Base-by-base conservation (phyloP, 2,888 invertebrate species). In the Dynastes grantii region DNA sequence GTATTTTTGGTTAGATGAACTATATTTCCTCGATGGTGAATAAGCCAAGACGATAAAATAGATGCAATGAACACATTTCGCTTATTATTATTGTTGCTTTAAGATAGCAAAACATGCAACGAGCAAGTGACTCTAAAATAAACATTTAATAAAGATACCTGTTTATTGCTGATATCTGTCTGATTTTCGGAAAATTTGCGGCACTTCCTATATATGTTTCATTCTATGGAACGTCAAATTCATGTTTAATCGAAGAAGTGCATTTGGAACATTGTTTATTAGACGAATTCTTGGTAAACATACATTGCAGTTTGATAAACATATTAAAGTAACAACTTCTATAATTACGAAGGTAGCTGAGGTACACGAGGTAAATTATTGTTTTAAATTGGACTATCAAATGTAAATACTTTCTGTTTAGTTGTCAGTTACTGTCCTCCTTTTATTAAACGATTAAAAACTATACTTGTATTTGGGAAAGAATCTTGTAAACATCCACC, bases 121-220 rank as follows among this genome's bases (percentile, higher is more conserved):
- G 68, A 9, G 49, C 51, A 51, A 8, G 51, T 5, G 22, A 29
- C 27, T 49, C n/a, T 45, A 75, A 75, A 45, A 61, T 27, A 61
- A 75, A 75, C 73, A 75, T 37, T 61, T 45, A 61, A 75, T 75
- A 75, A 75, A 75, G 73, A 75, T 63, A 61, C 29, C 27, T 75
- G 45, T 75, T 75, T 75, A 75, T 75, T 45, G 45, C 45, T 61
- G 55, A 75, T 61, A 63, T 40, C 73, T 75, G 73, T 75, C 61
- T 0, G 45, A 13, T 75, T 63, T 75, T 45, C 13, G 27, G 51
- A 68, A 68, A 68, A 68, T 37, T 40, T n/a, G 9, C 40, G 3
- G 37, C 16, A 49, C 22, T 29, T 29, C 45, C 51, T 27, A 29
- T 5, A 29, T 68, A 68, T 53, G 51, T 68, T 49, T 27, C 63